A percentile compares a stretch with the other conserved stretches of the same genome.
Conservation (phyloP, 2,888 invertebrate species). For the Tetropium fuscum region DNA sequence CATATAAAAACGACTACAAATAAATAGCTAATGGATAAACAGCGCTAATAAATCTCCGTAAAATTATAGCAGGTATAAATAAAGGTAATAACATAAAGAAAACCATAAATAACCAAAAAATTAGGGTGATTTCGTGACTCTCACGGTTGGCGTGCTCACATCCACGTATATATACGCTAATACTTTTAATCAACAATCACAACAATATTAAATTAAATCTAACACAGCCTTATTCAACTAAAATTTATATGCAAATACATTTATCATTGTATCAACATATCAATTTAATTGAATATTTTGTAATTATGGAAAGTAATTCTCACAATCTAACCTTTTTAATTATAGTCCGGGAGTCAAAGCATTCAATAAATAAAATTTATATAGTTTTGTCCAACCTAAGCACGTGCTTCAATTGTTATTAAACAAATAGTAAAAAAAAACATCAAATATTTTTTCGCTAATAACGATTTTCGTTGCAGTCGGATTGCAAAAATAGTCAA, state of each 20-base stretch:
- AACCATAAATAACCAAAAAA: constrained; percentile 38
- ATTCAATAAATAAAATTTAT: no score
- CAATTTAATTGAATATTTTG: constrained; percentile 19
- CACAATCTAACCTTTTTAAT: constrained; percentile 3
- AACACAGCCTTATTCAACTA: constrained; percentile 28
- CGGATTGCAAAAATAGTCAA: no score
- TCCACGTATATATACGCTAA: constrained; percentile 46
- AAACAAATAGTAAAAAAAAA: no score
- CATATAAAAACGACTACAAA: constrained; percentile 21
- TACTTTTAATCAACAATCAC: constrained; percentile 51
- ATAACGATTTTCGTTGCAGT: no score
- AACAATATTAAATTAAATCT: constrained; percentile 38
- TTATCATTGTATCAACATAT: constrained; percentile 27
- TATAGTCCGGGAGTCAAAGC: no score
- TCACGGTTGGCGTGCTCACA: constrained; percentile 55
- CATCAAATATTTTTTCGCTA: no score
- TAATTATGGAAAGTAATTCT: constrained; percentile 18
- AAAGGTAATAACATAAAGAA: constrained; percentile 29
- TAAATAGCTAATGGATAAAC: constrained; percentile 26
- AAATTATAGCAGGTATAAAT: constrained; percentile 35
- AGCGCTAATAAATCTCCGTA: constrained; percentile 23
- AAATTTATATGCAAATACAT: constrained; percentile 32
- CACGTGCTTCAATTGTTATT: no score
- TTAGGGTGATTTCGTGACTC: constrained; percentile 57
- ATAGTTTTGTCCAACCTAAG: no score